Evolutionary conservation across 2,113 vertebrate species (phyloP).

Genomic region (Girardinichthys multiradiatus): DNA sequence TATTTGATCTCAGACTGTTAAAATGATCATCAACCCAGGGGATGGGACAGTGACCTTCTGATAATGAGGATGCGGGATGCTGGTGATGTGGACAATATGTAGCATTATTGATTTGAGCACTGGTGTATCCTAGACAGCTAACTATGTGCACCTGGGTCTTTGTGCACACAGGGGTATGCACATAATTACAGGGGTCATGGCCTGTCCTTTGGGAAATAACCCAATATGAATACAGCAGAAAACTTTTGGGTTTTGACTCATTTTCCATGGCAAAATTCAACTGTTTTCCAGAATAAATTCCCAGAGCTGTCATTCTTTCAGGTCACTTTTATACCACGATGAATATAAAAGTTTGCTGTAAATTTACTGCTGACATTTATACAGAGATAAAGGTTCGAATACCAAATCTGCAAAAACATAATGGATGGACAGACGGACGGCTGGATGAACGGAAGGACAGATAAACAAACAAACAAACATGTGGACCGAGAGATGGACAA

Average conservation of each 20-base stretch:
- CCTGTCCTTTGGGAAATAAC: constrained; percentile 66
- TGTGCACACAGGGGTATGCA: constrained; percentile 33
- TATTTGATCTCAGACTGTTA: constrained; percentile 54
- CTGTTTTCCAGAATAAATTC: not conserved
- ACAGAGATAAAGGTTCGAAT: no score
- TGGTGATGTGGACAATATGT: constrained; percentile 39
- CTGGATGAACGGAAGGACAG: no score
- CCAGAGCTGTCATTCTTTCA: not conserved
- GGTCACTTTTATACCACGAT: no score
- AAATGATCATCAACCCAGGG: constrained; percentile 46
- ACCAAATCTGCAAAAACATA: no score
- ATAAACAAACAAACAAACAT: no score
- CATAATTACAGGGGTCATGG: constrained; percentile 51
- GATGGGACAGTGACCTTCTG: constrained; percentile 45
- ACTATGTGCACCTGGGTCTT: constrained; percentile 18
- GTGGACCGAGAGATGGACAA: no score
- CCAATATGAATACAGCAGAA: constrained; percentile 39
- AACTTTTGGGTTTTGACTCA: not conserved
- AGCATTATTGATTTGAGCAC: constrained; percentile 55
- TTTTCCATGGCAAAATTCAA: not conserved
- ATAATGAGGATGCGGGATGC: constrained; percentile 26
- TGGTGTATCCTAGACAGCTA: constrained; percentile 22
- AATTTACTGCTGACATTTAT: no score
- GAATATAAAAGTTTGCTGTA: no score
- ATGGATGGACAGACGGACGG: no score